Evolutionary conservation across 2,797 vertebrate genomes (phyloP).

Genomic region (Danio jaintianensis): DNA sequence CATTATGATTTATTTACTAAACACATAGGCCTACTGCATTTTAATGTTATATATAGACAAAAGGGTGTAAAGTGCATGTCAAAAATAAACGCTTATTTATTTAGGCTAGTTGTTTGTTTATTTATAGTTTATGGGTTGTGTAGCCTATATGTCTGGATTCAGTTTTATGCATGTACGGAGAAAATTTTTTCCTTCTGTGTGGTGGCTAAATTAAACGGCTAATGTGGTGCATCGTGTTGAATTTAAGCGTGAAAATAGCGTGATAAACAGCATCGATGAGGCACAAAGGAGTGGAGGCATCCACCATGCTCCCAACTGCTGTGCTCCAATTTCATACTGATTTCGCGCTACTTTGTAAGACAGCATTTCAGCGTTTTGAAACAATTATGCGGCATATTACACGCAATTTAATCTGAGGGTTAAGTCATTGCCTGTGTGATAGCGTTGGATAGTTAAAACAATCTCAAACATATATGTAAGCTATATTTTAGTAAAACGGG

Average conservation of each 20-base stretch:
- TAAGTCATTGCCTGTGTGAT: neutral
- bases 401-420: slow-evolving; percentile 68
- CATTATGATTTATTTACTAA: too few species aligned
- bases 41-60: too few species aligned
- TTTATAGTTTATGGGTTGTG: neutral
- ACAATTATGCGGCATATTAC: slow-evolving; percentile 75
- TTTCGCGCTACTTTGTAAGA: slow-evolving; percentile 73
- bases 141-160: neutral
- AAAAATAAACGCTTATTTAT: neutral
- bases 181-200: too few species aligned
- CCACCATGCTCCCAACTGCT: slow-evolving; percentile 44
- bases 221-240: slow-evolving; percentile 69
- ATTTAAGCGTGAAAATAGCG: slow-evolving; percentile 77
- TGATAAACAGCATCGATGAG: slow-evolving; percentile 63
- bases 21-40: too few species aligned
- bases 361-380: slow-evolving; percentile 54
- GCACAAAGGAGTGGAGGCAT: slow-evolving; percentile 71
- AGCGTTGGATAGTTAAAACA: too few species aligned
- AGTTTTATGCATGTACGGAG: neutral
- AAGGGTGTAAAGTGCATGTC: neutral
- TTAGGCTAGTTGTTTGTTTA: neutral
- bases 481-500: neutral
- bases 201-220: slow-evolving; percentile 20
- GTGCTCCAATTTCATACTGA: slow-evolving; percentile 76
- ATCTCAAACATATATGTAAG: neutral